A percentile compares a stretch with the other conserved stretches of the same genome.
Conservation (phyloP, 2,797 vertebrate genomes). For the Rhinogobio ventralis region DNA sequence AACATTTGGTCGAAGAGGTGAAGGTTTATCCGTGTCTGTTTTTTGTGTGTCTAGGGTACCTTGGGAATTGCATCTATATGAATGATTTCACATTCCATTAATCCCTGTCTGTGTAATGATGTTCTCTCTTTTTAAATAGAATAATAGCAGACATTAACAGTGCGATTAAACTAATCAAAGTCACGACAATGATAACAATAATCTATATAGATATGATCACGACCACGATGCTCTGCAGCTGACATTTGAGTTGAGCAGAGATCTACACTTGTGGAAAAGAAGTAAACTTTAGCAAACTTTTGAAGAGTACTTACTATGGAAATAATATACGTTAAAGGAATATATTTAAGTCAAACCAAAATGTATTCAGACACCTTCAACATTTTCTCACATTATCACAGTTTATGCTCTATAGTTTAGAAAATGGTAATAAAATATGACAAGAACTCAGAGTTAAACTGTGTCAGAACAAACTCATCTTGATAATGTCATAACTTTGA, state of each 20-base stretch:
- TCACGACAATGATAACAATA: neutral
- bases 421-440: too few species aligned
- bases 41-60: neutral
- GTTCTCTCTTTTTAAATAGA: neutral
- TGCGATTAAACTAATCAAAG: neutral
- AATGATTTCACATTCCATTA: slow-evolving; percentile 21
- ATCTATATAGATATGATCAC: slow-evolving; percentile 15
- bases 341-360: neutral
- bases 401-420: too few species aligned
- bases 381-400: too few species aligned
- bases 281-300: neutral
- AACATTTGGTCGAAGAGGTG: slow-evolving; percentile 17
- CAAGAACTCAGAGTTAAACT: too few species aligned
- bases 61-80: neutral
- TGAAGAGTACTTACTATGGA: neutral
- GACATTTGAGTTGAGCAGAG: neutral
- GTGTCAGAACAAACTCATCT: too few species aligned
- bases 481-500: too few species aligned
- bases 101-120: neutral
- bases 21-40: neutral
- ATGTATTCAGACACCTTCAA: too few species aligned
- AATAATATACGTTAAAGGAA: neutral
- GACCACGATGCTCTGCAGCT: neutral
- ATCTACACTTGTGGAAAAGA: neutral
- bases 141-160: neutral